Evolutionary conservation across 2,797 vertebrate genomes (phyloP).

Genomic region (Furcifer pardalis): DNA sequence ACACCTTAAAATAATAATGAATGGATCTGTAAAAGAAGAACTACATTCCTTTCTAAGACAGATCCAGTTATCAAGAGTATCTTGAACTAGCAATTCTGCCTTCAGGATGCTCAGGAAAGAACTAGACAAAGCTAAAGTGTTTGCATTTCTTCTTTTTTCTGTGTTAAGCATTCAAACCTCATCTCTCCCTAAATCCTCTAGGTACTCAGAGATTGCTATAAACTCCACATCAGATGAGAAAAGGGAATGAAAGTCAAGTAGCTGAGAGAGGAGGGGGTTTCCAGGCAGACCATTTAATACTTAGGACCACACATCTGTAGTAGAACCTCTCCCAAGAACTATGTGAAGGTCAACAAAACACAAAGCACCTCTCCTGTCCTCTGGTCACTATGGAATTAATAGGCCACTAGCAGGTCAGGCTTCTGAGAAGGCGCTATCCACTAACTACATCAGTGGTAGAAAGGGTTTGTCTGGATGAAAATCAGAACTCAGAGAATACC

Average conservation of each 20-base stretch:
- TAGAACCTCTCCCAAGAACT: not conserved
- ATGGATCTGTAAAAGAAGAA: not conserved
- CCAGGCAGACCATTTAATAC: conserved; percentile 7
- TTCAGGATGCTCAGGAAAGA: not conserved
- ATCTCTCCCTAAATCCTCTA: conserved; percentile 21
- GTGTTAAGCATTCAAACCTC: conserved; percentile 18
- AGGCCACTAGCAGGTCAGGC: not conserved
- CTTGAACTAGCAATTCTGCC: conserved; percentile 4
- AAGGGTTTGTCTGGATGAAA: not conserved
- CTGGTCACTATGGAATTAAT: conserved; percentile 18
- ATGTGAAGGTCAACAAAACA: not conserved
- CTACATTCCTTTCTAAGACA: not conserved
- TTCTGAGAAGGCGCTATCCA: not conserved
- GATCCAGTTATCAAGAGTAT: conserved; percentile 1
- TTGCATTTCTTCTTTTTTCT: conserved; percentile 12
- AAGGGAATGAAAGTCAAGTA: conserved; percentile 24
- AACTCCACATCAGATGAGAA: not conserved
- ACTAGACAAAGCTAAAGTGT: not conserved
- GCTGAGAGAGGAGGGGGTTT: conserved; percentile 5
- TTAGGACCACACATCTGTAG: not conserved
- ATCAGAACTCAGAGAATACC: not conserved
- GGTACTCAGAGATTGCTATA: not conserved
- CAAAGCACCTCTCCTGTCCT: not conserved
- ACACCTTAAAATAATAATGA: not conserved
- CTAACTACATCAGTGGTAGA: not conserved